Conservation (phyloP, 1,140 invertebrate genomes). For the Zaprionus vittiger region DNA sequence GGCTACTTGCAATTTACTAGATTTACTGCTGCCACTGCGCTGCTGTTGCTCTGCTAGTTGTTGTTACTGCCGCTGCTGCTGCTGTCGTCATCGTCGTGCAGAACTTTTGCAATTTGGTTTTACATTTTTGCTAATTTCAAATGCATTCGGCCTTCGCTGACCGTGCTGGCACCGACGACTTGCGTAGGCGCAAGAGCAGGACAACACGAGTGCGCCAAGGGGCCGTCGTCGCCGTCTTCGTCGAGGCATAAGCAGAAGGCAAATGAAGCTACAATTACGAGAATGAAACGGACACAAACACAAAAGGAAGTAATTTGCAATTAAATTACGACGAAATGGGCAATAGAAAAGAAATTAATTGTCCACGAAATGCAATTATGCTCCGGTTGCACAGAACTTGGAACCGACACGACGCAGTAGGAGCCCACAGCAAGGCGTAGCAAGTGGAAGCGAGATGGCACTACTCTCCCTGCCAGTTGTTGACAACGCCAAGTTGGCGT, state of each 20-base stretch:
- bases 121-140: conserved; percentile 53
- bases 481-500: conserved; percentile 35
- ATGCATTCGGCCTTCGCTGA: conserved; percentile 24
- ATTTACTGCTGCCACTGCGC: conserved; percentile 33
- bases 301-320: conserved; percentile 84
- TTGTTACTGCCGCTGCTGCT: conserved; percentile 9
- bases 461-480: conserved; percentile 13
- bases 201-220: conserved; percentile 17
- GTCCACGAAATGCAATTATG: conserved; percentile 84
- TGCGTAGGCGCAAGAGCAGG: not conserved
- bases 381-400: conserved; percentile 61
- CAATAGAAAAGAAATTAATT: conserved; percentile 84
- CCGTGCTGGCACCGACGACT: not conserved
- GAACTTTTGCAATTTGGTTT: conserved; percentile 57
- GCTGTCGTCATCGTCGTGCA: not conserved
- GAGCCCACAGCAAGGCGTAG: not conserved
- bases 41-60: conserved; percentile 7
- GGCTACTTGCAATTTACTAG: conserved; percentile 14
- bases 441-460: not conserved
- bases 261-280: conserved; percentile 79
- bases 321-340: conserved; percentile 84
- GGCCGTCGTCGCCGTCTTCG: not conserved
- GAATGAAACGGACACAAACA: conserved; percentile 49
- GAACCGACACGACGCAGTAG: conserved; percentile 41
- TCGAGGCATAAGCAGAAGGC: conserved; percentile 61